Percentiles rank a stretch among this genome's conserved stretches.
Evolutionary conservation across 2,797 vertebrate genomes (phyloP).

Genomic region (Monodelphis domestica): DNA sequence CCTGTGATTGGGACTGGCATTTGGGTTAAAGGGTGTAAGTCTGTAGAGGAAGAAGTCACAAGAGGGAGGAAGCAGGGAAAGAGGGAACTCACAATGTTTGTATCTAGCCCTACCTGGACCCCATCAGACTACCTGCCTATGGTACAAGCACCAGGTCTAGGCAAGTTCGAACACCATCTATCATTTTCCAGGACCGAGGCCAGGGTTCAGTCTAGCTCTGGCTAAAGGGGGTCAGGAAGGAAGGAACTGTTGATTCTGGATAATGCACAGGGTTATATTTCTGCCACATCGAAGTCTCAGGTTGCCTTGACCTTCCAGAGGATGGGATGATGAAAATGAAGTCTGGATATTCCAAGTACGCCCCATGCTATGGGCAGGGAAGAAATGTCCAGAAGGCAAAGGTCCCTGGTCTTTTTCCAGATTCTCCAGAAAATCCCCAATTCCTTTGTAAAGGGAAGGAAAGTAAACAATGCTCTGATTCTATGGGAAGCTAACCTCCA

Average conservation of each 20-base stretch:
- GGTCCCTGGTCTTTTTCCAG: neutral
- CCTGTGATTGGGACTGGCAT: neutral
- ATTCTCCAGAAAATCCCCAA: neutral
- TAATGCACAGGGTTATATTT: slow-evolving; percentile 25
- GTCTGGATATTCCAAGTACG: neutral
- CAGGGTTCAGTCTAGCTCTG: neutral
- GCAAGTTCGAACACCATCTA: neutral
- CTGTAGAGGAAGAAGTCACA: neutral
- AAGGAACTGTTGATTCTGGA: slow-evolving; percentile 56
- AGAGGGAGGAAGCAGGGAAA: neutral
- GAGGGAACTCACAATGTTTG: neutral
- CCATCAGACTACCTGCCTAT: neutral
- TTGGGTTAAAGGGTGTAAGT: neutral
- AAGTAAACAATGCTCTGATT: neutral
- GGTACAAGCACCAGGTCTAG: neutral
- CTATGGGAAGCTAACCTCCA: neutral
- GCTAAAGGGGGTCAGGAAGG: neutral
- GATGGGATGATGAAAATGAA: neutral
- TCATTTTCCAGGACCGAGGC: neutral
- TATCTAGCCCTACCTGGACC: slow-evolving; percentile 21
- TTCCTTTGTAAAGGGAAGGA: neutral
- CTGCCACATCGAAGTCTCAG: slow-evolving; percentile 9
- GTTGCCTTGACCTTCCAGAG: slow-evolving; percentile 14
- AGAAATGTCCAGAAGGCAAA: neutral
- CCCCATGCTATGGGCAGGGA: neutral